Base-by-base conservation (phyloP, 2,888 invertebrate genomes). In the Subacronicta megacephala region DNA sequence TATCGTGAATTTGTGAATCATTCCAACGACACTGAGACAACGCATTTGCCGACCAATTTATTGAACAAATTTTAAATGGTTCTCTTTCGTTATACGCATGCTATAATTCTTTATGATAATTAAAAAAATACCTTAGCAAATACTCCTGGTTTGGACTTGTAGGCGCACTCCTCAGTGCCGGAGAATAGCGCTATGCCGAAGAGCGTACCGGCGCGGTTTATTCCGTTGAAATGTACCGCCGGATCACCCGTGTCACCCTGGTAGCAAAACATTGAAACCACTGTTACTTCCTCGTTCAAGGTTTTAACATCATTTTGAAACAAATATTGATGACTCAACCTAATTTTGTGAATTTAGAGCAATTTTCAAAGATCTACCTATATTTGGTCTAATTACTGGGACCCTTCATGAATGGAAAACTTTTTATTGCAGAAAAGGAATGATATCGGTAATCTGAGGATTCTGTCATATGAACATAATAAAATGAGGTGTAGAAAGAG, bases 181-280 rank as follows among this genome's bases (percentile, higher is more conserved):
- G 94, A 93, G 71, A 93, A 94, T 9, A 94, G 60, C 0, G 94
- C 94, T 20, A 94, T 89, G 0, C 94, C 94, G 56, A 72, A 89
- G 16, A 94, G 75, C 0, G 90, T 91, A 3, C 94, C 94, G 0
- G 84, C 87, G n/a, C 88, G 80, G 51, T 88, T 89, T n/a, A 84
- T 47, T 0, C 92, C 94, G 53, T 83, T 92, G 70, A 94, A 94
- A 54, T 90, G 88, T 0, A 94, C 94, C 7, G 93, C 93, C 7
- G 94, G 94, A 47, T 94, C 86, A 3, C 94, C 94, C 1, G 88
- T 93, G 78, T 94, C 94, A 18, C 94, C 94, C 94, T 94, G 80
- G 58, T 78, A 71, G 37, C 62, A 35, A 70, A 53, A 67, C 52
- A 66, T 67, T 77, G 44, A 66, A 61, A 71, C 16, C 13, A 65